Conservation (phyloP, 2,888 invertebrate genomes). For the Lithophane semibrunnea region DNA sequence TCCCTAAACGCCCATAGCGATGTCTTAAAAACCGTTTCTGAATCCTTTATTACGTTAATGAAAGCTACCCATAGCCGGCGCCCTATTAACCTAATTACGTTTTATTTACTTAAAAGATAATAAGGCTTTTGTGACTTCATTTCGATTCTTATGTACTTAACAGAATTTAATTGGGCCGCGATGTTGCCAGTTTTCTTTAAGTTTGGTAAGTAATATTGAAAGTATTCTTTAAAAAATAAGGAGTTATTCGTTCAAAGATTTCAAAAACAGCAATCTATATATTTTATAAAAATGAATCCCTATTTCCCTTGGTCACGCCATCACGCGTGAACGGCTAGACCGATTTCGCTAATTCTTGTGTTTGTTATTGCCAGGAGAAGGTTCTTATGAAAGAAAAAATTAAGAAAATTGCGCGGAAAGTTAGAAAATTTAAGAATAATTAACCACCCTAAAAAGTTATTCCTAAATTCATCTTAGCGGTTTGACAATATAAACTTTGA, state of each 20-base stretch:
- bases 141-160: constrained; percentile 13
- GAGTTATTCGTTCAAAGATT: not conserved
- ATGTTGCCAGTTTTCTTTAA: not conserved
- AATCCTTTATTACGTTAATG: constrained; percentile 26
- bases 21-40: constrained; percentile 27
- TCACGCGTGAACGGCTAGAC: no score
- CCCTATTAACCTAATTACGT: constrained; percentile 47
- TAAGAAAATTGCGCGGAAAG: no score
- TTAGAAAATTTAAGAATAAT: no score
- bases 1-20: constrained; percentile 16
- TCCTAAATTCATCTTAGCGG: no score
- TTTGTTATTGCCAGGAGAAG: no score
- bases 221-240: not conserved
- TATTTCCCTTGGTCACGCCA: no score
- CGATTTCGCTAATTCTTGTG: no score
- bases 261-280: not conserved
- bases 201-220: not conserved
- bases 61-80: constrained; percentile 13
- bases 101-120: constrained; percentile 39
- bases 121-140: constrained; percentile 43
- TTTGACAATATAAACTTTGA: no score
- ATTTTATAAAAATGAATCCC: no score
- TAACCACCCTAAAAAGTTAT: no score
- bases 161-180: constrained; percentile 13
- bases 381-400: no score